Conservation (phyloP, 2,113 vertebrate genomes). For the Saimiri boliviensis region DNA sequence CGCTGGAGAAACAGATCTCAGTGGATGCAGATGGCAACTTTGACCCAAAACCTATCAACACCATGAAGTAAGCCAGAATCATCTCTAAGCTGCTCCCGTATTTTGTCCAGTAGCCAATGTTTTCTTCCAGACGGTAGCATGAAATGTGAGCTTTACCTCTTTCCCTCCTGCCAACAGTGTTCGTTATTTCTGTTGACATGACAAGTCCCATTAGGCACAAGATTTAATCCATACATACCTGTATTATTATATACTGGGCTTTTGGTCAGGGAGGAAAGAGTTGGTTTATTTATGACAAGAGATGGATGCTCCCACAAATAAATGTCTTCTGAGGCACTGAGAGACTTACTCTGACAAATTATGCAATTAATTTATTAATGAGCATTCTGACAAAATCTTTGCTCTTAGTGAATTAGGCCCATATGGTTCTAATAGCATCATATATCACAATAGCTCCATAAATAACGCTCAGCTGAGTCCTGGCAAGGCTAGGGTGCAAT, state of each 20-base stretch:
- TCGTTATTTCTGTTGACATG: background rate
- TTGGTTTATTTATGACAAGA: slow-evolving; percentile 1
- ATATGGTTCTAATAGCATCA: background rate
- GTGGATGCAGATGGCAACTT: slow-evolving; percentile 97
- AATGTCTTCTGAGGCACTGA: background rate
- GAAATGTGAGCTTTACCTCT: background rate
- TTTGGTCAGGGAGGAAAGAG: background rate
- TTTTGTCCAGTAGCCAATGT: background rate
- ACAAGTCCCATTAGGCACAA: slow-evolving; percentile 17
- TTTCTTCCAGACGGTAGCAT: background rate
- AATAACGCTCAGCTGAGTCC: background rate
- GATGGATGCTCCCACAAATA: background rate
- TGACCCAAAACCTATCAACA: slow-evolving; percentile 97
- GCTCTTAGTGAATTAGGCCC: slow-evolving; percentile 45
- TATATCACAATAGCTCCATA: slow-evolving; percentile 22
- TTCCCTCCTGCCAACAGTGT: background rate
- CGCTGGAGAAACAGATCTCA: slow-evolving; percentile 93
- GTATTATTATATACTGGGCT: background rate
- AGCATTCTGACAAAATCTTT: slow-evolving; percentile 55
- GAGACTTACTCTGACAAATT: slow-evolving; percentile 49
- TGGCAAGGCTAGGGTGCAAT: background rate
- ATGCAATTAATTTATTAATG: slow-evolving; percentile 50
- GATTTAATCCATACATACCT: background rate
- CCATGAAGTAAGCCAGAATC: slow-evolving; percentile 89
- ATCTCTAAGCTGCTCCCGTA: background rate